phyloP scores from a whole-genome alignment of 2,113 vertebrate genomes.

The Miniopterus natalensis region DNA sequence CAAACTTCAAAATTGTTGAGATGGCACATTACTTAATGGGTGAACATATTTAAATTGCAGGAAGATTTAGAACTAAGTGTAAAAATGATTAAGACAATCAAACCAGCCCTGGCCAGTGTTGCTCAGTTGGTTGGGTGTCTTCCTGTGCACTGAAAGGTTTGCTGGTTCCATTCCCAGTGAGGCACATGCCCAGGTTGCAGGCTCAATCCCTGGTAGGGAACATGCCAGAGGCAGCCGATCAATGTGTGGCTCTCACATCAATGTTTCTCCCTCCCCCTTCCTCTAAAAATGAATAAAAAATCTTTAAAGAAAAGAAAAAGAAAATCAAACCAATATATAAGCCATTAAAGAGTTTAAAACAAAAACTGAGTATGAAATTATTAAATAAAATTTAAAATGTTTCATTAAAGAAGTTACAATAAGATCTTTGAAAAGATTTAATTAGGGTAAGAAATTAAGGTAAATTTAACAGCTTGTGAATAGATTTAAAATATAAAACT shows the following conservation, averaged over 20 bases:
- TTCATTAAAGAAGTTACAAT: not conserved
- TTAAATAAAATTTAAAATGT: conserved; percentile 8
- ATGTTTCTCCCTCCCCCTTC: too few relatives aligned
- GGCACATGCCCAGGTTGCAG: too few relatives aligned
- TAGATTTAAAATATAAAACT: not conserved
- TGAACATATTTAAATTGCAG: conserved; percentile 31
- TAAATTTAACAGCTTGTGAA: conserved; percentile 23
- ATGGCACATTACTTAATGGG: not conserved
- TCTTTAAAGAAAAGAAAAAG: not conserved
- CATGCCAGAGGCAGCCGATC: too few relatives aligned
- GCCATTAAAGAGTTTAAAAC: not conserved
- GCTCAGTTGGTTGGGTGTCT: too few relatives aligned
- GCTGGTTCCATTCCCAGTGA: too few relatives aligned
- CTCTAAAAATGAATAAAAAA: not conserved
- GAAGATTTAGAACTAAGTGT: not conserved
- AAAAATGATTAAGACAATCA: not conserved
- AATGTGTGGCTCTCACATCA: too few relatives aligned
- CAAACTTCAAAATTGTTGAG: not conserved
- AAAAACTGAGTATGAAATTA: conserved; percentile 26
- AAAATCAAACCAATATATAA: not conserved
- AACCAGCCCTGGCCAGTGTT: not conserved
- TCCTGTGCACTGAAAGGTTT: too few relatives aligned
- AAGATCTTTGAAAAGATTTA: not conserved
- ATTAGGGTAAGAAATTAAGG: not conserved
- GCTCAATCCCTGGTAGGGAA: too few relatives aligned